A percentile compares a stretch with the other conserved stretches of the same genome.
Evolutionary conservation across 2,113 vertebrate genomes (phyloP).

Genomic region (Cephalopterus ornatus): DNA sequence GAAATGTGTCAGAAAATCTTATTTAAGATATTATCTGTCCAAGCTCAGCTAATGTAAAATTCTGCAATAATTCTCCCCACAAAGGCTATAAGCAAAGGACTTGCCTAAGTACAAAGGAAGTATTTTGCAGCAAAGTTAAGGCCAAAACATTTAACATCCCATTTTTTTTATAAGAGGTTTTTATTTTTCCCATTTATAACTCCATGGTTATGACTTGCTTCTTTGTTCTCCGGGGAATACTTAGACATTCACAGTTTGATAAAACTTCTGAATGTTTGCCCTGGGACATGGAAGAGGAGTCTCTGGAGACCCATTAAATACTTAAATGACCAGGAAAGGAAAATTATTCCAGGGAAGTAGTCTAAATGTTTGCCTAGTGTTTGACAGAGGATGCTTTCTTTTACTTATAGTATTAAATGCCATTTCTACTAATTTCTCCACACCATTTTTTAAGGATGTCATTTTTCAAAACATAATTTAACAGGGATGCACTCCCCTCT

Average conservation of each 20-base stretch:
- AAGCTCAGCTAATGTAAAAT: neutral
- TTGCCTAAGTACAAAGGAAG: neutral
- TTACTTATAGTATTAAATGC: neutral
- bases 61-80: neutral
- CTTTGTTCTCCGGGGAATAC: neutral
- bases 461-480: neutral
- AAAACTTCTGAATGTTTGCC: neutral
- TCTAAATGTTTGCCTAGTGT: neutral
- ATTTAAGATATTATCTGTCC: neutral
- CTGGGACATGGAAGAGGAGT: neutral
- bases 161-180: neutral
- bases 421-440: neutral
- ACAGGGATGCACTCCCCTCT: neutral
- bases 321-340: neutral
- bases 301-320: neutral
- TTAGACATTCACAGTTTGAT: neutral
- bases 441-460: neutral
- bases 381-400: neutral
- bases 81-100: neutral
- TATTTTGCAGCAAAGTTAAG: neutral
- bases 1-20: neutral
- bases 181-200: neutral
- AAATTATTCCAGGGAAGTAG: neutral
- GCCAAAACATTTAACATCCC: neutral
- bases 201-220: neutral